Conservation (phyloP, 2,888 invertebrate species). For the Athetis lepigone region DNA sequence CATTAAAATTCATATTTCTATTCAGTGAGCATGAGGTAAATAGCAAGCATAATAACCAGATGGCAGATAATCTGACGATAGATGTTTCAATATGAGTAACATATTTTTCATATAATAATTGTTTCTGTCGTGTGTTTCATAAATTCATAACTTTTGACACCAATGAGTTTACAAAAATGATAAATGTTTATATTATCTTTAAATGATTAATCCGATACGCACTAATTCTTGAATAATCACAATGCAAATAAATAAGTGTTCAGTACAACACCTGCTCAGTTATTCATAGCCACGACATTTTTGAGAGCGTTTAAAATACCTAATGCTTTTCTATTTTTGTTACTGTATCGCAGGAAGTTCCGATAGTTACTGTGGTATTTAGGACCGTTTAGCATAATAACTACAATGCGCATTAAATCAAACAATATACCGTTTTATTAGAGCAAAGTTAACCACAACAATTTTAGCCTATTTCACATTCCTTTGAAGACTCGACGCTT, state of each 20-base stretch:
- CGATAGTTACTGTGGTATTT: background rate
- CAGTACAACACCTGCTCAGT: background rate
- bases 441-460: constrained; percentile 16
- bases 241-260: background rate
- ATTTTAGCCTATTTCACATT: constrained; percentile 26
- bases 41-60: too few relatives aligned
- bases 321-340: background rate
- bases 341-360: background rate
- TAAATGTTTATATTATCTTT: background rate
- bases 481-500: constrained; percentile 22
- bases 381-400: constrained; percentile 9
- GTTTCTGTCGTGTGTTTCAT: too few relatives aligned
- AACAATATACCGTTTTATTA: constrained; percentile 16
- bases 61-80: too few relatives aligned
- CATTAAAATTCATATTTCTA: too few relatives aligned
- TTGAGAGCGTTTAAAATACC: background rate
- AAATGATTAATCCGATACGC: background rate
- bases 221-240: background rate
- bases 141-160: too few relatives aligned
- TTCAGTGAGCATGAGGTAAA: too few relatives aligned
- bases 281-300: background rate
- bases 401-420: constrained; percentile 30
- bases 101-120: too few relatives aligned
- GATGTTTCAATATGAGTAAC: too few relatives aligned
- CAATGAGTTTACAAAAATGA: too few relatives aligned